These are phyloP conservation scores for Notechis scutatus DNA, from an alignment of 2,113 vertebrate species.

Conservation along the genomic window DNA sequence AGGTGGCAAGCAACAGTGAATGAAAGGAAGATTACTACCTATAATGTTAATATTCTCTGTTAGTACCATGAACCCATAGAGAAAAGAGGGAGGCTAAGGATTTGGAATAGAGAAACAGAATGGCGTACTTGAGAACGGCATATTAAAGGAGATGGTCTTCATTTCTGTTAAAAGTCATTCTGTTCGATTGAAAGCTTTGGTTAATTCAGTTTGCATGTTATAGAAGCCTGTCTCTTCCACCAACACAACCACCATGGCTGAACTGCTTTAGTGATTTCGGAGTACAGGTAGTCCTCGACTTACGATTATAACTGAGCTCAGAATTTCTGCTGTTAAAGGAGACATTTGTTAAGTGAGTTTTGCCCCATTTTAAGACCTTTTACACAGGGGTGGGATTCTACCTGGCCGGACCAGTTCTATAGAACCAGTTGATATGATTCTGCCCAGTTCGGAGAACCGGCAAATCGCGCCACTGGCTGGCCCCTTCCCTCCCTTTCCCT, in stretches of 20 bases:
- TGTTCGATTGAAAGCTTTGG: conserved; percentile 11
- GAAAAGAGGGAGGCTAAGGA: neutral
- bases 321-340: neutral
- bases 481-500: no score
- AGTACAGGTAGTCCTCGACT: neutral
- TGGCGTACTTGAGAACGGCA: neutral
- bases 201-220: neutral
- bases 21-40: conserved; percentile 33
- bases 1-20: conserved; percentile 28
- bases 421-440: no score
- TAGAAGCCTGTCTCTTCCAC: neutral
- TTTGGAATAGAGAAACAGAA: neutral
- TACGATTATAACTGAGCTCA: neutral
- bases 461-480: no score
- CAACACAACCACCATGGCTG: neutral
- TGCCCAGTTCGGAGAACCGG: no score
- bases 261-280: neutral
- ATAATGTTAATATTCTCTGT: conserved; percentile 25
- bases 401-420: no score
- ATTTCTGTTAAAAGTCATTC: neutral
- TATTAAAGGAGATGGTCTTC: neutral
- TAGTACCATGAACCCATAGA: neutral
- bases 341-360: neutral
- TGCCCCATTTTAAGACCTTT: no score
- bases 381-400: no score